Percentiles rank a stretch among this genome's conserved stretches.
Conservation (phyloP, 2,797 vertebrate genomes). For the Cichlasoma orientale region DNA sequence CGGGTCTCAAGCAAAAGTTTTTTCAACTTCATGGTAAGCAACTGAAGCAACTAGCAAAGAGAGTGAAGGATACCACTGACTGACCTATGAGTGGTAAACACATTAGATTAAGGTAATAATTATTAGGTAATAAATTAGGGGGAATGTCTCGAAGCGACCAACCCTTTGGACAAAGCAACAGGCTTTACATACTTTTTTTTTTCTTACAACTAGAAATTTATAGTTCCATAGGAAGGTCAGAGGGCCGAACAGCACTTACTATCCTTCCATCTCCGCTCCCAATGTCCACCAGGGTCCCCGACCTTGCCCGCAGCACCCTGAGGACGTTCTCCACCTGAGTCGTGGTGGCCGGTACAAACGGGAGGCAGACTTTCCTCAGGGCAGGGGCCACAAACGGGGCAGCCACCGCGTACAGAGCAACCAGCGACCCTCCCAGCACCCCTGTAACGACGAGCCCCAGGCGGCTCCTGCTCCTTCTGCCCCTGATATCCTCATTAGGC, state of each 20-base stretch:
- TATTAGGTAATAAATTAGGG: too few relatives aligned
- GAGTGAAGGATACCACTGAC: too few relatives aligned
- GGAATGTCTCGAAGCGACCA: too few relatives aligned
- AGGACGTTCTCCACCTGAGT: slow-evolving; percentile 89
- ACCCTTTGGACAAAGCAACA: too few relatives aligned
- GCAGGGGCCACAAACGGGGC: slow-evolving; percentile 90
- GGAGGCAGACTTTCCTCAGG: slow-evolving; percentile 90
- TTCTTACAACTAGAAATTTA: background rate
- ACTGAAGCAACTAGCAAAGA: too few relatives aligned
- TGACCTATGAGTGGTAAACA: too few relatives aligned
- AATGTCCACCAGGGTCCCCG: slow-evolving; percentile 88
- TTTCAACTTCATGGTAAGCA: too few relatives aligned
- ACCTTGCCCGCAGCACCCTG: slow-evolving; percentile 75
- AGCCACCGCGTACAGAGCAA: slow-evolving; percentile 85
- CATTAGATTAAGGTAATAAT: too few relatives aligned
- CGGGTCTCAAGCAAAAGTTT: too few relatives aligned
- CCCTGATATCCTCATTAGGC: background rate
- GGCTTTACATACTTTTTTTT: background rate
- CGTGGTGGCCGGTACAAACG: slow-evolving; percentile 92
- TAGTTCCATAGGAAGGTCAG: too few relatives aligned
- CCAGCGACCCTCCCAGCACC: slow-evolving; percentile 81
- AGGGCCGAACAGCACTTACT: slow-evolving; percentile 81
- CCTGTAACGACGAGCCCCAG: slow-evolving; percentile 84
- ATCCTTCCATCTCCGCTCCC: slow-evolving; percentile 96
- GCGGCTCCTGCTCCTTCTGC: slow-evolving; percentile 1